A percentile compares a stretch with the other conserved stretches of the same genome.
Evolutionary conservation across 1,140 invertebrate species (phyloP).

Genomic region (Aphelinus atriplicis): DNA sequence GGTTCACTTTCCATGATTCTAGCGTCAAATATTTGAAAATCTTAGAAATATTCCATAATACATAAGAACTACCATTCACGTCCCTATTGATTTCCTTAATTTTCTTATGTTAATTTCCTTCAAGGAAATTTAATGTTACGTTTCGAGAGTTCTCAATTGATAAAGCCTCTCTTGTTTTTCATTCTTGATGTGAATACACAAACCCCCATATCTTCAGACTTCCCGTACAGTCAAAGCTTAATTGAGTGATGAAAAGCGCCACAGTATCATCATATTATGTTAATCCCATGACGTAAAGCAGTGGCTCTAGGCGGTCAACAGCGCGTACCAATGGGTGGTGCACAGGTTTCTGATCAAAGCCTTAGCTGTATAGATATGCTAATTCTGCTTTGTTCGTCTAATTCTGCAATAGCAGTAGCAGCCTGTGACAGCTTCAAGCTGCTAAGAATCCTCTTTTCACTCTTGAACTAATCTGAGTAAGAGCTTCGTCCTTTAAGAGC

Average conservation of each 20-base stretch:
- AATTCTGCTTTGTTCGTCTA: conserved; percentile 47
- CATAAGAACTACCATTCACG: no score
- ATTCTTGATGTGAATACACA: not conserved
- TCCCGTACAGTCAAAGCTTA: no score
- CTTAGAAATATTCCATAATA: no score
- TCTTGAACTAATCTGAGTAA: no score
- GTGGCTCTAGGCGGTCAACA: conserved; percentile 48
- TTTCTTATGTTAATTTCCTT: no score
- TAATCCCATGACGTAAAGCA: conserved; percentile 48
- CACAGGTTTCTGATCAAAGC: conserved; percentile 52
- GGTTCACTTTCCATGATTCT: no score
- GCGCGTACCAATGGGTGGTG: conserved; percentile 54
- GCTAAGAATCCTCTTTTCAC: no score
- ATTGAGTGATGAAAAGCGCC: conserved; percentile 28
- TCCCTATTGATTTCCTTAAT: no score
- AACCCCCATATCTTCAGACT: conserved; percentile 7
- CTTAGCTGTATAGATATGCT: conserved; percentile 54
- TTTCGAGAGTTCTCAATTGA: no score
- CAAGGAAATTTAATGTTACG: no score
- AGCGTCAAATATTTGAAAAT: no score
- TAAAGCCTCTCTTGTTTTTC: conserved; percentile 13
- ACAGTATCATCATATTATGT: conserved; percentile 60
- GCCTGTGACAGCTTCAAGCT: no score
- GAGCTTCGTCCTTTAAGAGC: not conserved
- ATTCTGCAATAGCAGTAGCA: not conserved